phyloP scores from a whole-genome alignment of 2,888 invertebrate genomes.

The Cheilosia scutellata region DNA sequence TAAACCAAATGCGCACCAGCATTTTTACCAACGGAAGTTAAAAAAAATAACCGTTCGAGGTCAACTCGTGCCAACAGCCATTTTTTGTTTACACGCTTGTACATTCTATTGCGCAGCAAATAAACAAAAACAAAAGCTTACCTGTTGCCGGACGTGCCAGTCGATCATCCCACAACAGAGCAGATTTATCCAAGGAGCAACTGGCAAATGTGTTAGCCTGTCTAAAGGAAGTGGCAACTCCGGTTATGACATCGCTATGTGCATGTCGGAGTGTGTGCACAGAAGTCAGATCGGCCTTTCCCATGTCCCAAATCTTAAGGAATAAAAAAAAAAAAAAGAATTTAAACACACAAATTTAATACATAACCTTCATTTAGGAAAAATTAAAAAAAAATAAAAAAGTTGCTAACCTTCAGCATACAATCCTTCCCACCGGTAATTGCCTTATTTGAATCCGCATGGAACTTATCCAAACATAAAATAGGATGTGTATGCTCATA shows the following conservation, averaged over 20 bases:
- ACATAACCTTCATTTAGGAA: neutral
- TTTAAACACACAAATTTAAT: neutral
- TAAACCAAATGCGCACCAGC: no score
- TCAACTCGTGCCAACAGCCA: neutral
- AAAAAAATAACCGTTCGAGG: neutral
- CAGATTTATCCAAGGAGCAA: conserved; percentile 79
- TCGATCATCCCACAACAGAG: conserved; percentile 80
- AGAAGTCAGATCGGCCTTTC: conserved; percentile 80
- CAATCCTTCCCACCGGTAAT: conserved; percentile 80
- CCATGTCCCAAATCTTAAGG: conserved; percentile 82
- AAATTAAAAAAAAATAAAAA: neutral
- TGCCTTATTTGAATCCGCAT: conserved; percentile 78
- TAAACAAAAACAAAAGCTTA: conserved; percentile 53
- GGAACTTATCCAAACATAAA: conserved; percentile 79
- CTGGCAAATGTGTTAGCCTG: conserved; percentile 77
- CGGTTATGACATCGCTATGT: conserved; percentile 79
- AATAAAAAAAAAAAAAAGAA: neutral
- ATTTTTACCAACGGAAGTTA: neutral
- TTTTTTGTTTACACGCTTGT: neutral
- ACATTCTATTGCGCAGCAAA: conserved; percentile 42
- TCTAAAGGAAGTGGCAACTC: conserved; percentile 76
- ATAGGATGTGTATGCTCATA: conserved; percentile 81
- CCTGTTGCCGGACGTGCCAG: conserved; percentile 79
- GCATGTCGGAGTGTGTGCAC: conserved; percentile 77
- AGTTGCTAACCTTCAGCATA: conserved; percentile 79